Evolutionary conservation across 2,113 vertebrate genomes (phyloP).

Genomic region (Cephalopterus ornatus): DNA sequence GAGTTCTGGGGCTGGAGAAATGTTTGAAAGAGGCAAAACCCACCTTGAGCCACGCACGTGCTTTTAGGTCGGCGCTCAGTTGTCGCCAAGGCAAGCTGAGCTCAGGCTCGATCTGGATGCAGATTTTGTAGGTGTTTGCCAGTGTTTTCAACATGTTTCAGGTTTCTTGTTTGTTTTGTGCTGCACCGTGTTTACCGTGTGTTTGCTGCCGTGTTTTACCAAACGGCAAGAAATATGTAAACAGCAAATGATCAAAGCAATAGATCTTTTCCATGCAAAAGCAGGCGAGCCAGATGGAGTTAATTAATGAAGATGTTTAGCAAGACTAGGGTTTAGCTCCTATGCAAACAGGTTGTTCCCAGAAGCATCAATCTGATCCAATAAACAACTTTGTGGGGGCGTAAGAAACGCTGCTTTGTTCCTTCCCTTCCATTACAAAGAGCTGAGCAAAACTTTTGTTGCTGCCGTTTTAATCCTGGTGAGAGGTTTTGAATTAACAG

Average conservation of each 20-base stretch:
- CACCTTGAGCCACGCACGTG: fast-evolving
- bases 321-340: not conserved
- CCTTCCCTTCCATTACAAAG: not conserved
- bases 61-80: fast-evolving
- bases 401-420: not conserved
- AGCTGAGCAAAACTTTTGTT: not conserved
- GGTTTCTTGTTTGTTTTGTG: slow-evolving; percentile 13
- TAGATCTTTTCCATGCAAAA: not conserved
- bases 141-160: not conserved
- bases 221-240: slow-evolving; percentile 30
- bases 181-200: not conserved
- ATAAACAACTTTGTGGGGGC: slow-evolving; percentile 20
- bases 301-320: slow-evolving; percentile 64
- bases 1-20: not conserved
- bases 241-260: slow-evolving; percentile 56
- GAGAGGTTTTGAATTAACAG: not conserved
- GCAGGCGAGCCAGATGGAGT: slow-evolving; percentile 55
- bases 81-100: not conserved
- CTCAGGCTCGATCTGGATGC: not conserved
- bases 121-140: not conserved
- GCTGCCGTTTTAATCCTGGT: not conserved
- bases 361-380: slow-evolving; percentile 13
- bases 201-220: slow-evolving; percentile 6
- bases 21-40: not conserved
- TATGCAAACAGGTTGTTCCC: slow-evolving; percentile 54